phyloP scores from a whole-genome alignment of 1,140 invertebrate species.

The Cecropterus lyciades region DNA sequence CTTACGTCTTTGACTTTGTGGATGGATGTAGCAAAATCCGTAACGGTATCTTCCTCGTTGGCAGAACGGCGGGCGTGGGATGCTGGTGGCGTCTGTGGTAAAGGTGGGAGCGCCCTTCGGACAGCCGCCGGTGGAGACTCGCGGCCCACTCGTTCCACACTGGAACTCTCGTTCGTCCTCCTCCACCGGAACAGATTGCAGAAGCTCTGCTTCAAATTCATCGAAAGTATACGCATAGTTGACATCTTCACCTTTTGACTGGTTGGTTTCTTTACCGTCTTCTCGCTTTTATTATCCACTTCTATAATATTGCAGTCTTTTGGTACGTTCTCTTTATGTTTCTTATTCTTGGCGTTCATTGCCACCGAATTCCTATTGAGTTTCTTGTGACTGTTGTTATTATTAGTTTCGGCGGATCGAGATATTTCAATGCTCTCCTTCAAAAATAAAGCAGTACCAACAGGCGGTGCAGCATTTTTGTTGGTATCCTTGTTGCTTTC shows the following conservation, averaged over 20 bases:
- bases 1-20: conserved; percentile 97
- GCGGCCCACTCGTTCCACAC: conserved; percentile 54
- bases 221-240: conserved; percentile 86
- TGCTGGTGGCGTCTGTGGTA: conserved; percentile 84
- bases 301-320: conserved; percentile 62
- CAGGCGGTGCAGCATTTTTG: conserved; percentile 19
- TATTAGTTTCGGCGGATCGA: conserved; percentile 67
- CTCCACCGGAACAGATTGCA: conserved; percentile 93
- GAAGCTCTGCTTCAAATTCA: conserved; percentile 93
- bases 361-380: conserved; percentile 87
- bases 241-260: conserved; percentile 86
- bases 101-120: conserved; percentile 91
- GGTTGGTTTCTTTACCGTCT: conserved; percentile 63
- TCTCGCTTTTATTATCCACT: conserved; percentile 63
- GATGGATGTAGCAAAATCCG: conserved; percentile 96
- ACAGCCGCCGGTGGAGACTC: conserved; percentile 76
- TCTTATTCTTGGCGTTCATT: conserved; percentile 87
- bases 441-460: conserved; percentile 53
- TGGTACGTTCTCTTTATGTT: conserved; percentile 85
- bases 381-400: conserved; percentile 85
- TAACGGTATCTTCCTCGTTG: conserved; percentile 83
- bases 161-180: conserved; percentile 50
- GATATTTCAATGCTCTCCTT: conserved; percentile 66
- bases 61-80: conserved; percentile 48
- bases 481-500: conserved; percentile 50